Evolutionary conservation across 2,113 vertebrate genomes (phyloP).

Genomic region (Carassius auratus): DNA sequence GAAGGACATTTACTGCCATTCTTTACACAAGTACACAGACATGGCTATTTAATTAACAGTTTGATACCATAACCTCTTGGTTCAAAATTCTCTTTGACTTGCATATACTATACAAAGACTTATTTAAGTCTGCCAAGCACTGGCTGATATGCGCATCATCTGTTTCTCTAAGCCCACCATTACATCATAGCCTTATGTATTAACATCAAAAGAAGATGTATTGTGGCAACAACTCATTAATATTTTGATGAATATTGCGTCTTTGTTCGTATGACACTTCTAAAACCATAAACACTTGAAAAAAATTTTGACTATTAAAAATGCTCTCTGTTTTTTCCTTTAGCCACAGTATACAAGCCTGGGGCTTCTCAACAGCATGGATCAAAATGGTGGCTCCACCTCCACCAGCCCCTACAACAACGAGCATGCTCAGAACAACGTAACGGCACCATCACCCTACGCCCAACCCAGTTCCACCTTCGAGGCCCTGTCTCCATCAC

Average conservation of each 20-base stretch:
- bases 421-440: slow-evolving; percentile 92
- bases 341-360: slow-evolving; percentile 98
- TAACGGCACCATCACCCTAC: slow-evolving; percentile 93
- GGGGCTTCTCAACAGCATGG: slow-evolving; percentile 98
- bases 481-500: slow-evolving; percentile 92
- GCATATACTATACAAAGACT: slow-evolving; percentile 30
- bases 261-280: slow-evolving; percentile 15
- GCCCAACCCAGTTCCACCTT: slow-evolving; percentile 98
- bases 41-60: background rate
- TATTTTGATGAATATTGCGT: slow-evolving; percentile 20
- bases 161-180: slow-evolving; percentile 27
- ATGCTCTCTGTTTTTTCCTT: slow-evolving; percentile 30
- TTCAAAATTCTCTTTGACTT: slow-evolving; percentile 5
- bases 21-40: background rate
- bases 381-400: slow-evolving; percentile 95
- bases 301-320: background rate
- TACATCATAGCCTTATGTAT: slow-evolving; percentile 36
- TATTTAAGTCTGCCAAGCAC: slow-evolving; percentile 25
- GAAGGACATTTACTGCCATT: background rate
- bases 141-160: background rate
- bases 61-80: background rate
- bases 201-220: slow-evolving; percentile 32
- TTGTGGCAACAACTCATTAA: slow-evolving; percentile 29
- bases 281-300: slow-evolving; percentile 5
- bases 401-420: slow-evolving; percentile 98